Evolutionary conservation across 1,140 invertebrate species (phyloP).

Genomic region (Zaprionus ghesquierei): DNA sequence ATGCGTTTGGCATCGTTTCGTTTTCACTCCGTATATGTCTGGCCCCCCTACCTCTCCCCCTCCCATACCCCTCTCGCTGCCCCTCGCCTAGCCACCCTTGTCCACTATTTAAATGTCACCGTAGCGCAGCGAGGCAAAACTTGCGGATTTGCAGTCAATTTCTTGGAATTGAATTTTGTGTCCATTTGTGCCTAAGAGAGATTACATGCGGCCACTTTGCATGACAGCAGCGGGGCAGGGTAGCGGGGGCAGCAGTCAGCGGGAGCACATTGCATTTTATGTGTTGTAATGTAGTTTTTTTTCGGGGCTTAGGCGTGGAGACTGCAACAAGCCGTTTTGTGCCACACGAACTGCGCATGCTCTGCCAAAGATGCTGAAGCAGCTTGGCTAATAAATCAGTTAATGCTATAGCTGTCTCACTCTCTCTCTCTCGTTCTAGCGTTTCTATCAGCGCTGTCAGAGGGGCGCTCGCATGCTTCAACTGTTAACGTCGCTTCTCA

Average conservation of each 20-base stretch:
- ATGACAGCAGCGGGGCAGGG: conserved; percentile 28
- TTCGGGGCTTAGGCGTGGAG: conserved; percentile 21
- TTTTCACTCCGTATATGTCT: conserved; percentile 35
- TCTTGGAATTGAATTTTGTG: conserved; percentile 75
- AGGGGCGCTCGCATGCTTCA: neutral
- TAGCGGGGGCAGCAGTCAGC: neutral
- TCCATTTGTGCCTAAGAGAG: conserved; percentile 55
- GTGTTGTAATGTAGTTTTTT: conserved; percentile 25
- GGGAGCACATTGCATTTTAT: conserved; percentile 20
- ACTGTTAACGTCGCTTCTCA: conserved; percentile 20
- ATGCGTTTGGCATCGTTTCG: conserved; percentile 75
- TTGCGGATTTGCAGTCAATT: conserved; percentile 67
- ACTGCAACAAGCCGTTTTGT: neutral
- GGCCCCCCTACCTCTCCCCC: neutral
- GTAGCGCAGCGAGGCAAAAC: conserved; percentile 17
- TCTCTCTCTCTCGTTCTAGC: neutral
- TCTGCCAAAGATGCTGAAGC: neutral
- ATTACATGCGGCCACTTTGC: conserved; percentile 51
- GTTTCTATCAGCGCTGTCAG: conserved; percentile 23
- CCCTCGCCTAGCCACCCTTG: neutral
- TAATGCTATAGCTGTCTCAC: neutral
- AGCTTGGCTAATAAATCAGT: neutral
- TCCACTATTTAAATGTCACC: conserved; percentile 48
- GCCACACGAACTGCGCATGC: conserved; percentile 4
- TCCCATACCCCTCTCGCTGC: neutral